Base-by-base conservation (phyloP, 2,113 vertebrate species). In the Odobenus rosmarus region DNA sequence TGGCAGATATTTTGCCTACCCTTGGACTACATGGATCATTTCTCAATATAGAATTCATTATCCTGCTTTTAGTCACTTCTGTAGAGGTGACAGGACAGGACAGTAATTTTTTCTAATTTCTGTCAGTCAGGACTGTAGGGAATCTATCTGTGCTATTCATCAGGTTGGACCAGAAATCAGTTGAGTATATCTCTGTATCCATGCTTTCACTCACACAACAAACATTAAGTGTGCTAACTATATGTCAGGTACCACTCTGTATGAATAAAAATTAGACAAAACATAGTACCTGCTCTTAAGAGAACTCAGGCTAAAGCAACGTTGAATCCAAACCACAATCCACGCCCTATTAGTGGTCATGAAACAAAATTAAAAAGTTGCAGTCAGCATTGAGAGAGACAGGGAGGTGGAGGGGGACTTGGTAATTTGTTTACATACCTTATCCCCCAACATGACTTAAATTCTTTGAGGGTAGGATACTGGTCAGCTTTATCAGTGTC, bases 31-130 rank as follows among this genome's bases (percentile, higher is more conserved):
- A 1, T 0, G 39, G 81, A 67, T 82, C 19, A 14, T 83, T 92
- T 94, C 67, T 81, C 21, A 72, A 88, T 55, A 83, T 6, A 72
- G 83, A 95, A 93, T 95, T 85, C 51, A 92, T 96, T 94, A 57
- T 59, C n/a, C 49, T 91, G 28, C 31, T 72, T 90, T 42, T 3
- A 74, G 8, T 88, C 57, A 67, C 31, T 53, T 84, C 46, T 71
- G 71, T 18, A 72, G 31, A 86, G 61, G 42, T 33, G 55, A 46
- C 5, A 90, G 72, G 87, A 55, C 31, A 69, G 80, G 10, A 93
- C 61, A 64, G 0, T 51, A 33, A 7, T 4, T 16, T 90, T 92
- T 90, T 79, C 64, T 89, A 64, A 69, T 74, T 83, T 95, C 55
- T 90, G 9, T 57, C 79, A 9, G 42, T 89, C 67, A 97, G 28